Evolutionary conservation across 2,797 vertebrate species (phyloP).

Genomic region (Coregonus ussuriensis): DNA sequence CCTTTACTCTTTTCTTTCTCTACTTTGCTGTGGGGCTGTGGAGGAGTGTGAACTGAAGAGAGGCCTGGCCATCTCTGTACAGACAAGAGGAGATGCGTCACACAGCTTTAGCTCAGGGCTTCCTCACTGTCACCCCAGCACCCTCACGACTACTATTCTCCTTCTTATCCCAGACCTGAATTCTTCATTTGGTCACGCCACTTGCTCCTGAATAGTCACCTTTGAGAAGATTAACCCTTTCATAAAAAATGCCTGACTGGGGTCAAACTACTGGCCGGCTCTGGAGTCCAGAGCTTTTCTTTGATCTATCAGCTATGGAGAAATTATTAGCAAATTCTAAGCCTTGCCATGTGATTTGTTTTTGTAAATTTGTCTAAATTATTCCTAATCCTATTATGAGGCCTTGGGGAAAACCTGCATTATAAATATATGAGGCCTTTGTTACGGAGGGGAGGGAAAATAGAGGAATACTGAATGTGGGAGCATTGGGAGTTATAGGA

Average conservation of each 20-base stretch:
- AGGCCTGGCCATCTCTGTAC: conserved; percentile 64
- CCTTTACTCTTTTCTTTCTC: conserved; percentile 37
- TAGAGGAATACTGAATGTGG: conserved; percentile 85
- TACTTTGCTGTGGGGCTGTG: conserved; percentile 15
- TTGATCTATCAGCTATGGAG: conserved; percentile 98
- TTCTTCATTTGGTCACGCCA: conserved; percentile 99
- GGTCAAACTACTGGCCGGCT: conserved; percentile 94
- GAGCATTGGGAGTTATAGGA: conserved; percentile 83
- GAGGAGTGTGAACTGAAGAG: conserved; percentile 17
- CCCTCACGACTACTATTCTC: conserved; percentile 72
- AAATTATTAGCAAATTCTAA: conserved; percentile 98
- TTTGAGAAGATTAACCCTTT: conserved; percentile 99
- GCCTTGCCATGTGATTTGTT: conserved; percentile 98
- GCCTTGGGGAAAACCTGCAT: conserved; percentile 88
- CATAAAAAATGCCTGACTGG: conserved; percentile 93
- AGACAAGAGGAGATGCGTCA: conserved; percentile 68
- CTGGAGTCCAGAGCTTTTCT: conserved; percentile 82
- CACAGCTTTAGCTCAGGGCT: conserved; percentile 79
- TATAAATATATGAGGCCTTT: conserved; percentile 90
- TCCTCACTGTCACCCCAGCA: conserved; percentile 84
- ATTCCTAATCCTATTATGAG: conserved; percentile 99
- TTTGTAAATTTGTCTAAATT: conserved; percentile 99
- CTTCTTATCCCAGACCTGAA: conserved; percentile 85
- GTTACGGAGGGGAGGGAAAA: conserved; percentile 85
- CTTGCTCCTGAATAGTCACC: conserved; percentile 97